These are phyloP conservation scores for Salvelinus fontinalis DNA, from an alignment of 2,113 vertebrate genomes.

Conservation along the genomic window DNA sequence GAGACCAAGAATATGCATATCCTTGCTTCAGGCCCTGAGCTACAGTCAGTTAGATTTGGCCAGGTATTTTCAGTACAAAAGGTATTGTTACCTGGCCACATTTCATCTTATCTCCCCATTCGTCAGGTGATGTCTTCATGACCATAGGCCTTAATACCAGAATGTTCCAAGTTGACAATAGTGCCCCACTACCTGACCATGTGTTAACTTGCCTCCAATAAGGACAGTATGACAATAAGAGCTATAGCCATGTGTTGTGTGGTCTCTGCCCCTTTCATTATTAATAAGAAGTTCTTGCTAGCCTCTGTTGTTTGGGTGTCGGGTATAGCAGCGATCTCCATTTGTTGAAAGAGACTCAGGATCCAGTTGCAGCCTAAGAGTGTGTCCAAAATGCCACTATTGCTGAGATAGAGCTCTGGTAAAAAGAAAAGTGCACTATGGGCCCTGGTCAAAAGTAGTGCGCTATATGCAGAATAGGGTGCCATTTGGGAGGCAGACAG, in stretches of 20 bases:
- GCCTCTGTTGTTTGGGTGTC: conserved; percentile 51
- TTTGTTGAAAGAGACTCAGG: conserved; percentile 20
- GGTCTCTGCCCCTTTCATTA: conserved; percentile 57
- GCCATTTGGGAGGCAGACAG: neutral
- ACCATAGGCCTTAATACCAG: too few relatives aligned
- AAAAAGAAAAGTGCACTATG: too few relatives aligned
- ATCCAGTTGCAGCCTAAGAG: conserved; percentile 46
- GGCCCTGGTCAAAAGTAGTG: too few relatives aligned
- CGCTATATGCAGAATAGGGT: too few relatives aligned
- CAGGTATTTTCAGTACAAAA: conserved; percentile 5
- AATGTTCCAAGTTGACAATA: too few relatives aligned
- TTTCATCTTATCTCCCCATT: neutral
- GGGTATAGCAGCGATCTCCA: conserved; percentile 44
- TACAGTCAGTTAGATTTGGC: too few relatives aligned
- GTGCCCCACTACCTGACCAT: neutral
- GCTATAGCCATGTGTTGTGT: conserved; percentile 44
- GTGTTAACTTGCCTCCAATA: conserved; percentile 49
- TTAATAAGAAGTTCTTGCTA: conserved; percentile 63
- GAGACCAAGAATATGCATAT: too few relatives aligned
- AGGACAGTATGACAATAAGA: conserved; percentile 34
- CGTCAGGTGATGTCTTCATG: conserved; percentile 10
- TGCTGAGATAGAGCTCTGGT: too few relatives aligned
- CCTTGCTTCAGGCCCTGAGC: too few relatives aligned
- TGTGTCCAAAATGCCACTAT: too few relatives aligned
- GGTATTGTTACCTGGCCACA: conserved; percentile 43